Percentiles rank a stretch among this genome's conserved stretches.
phyloP scores from a whole-genome alignment of 2,888 invertebrate species.

The Eutolmus rufibarbis region DNA sequence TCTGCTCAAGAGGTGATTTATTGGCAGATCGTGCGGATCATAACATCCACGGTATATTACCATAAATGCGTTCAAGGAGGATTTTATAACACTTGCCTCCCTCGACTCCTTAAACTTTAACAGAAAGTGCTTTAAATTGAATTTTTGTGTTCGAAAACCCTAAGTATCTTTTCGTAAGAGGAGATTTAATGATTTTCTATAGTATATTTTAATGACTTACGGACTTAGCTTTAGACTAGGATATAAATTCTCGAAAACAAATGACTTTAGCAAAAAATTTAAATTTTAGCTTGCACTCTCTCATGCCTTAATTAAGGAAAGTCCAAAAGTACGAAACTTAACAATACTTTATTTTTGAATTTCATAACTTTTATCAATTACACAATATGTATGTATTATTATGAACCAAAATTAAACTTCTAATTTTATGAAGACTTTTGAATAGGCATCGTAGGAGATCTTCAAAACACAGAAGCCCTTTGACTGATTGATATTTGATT shows the following conservation, averaged over 20 bases:
- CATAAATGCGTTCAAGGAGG: neutral
- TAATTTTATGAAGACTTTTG: too few species aligned
- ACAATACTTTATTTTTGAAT: neutral
- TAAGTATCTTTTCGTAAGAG: neutral
- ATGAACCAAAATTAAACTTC: too few species aligned
- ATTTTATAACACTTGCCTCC: neutral
- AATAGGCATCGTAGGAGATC: too few species aligned
- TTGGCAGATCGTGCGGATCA: neutral
- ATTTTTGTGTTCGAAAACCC: neutral
- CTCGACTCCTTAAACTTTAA: neutral
- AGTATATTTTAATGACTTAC: neutral
- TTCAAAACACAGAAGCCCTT: too few species aligned
- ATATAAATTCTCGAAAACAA: neutral
- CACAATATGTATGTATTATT: too few species aligned
- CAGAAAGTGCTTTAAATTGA: neutral
- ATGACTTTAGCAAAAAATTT: neutral
- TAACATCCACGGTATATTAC: neutral
- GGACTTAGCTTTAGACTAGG: neutral
- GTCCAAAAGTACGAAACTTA: neutral
- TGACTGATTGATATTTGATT: too few species aligned
- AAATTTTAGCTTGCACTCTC: neutral
- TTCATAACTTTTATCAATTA: too few species aligned
- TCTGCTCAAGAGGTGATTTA: slow-evolving; percentile 17
- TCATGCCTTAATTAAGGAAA: neutral
- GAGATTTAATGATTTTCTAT: neutral